These are phyloP conservation scores for Dendrolimus houi DNA, from an alignment of 2,888 invertebrate genomes.

Conservation along the genomic window DNA sequence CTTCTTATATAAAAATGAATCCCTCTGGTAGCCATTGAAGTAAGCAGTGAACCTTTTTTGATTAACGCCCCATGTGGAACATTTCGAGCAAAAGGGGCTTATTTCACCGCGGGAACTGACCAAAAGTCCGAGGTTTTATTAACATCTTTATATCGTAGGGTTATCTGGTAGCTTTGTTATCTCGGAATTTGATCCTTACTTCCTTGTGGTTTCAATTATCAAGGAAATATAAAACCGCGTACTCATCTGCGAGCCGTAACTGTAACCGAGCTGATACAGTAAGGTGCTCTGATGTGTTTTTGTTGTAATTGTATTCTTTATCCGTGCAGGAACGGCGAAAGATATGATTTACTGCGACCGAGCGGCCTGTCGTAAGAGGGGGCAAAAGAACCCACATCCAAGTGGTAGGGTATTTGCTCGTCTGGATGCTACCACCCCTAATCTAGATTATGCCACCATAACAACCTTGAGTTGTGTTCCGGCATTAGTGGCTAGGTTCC, in stretches of 20 bases:
- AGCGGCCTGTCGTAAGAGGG: too few species aligned
- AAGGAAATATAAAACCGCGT: too few species aligned
- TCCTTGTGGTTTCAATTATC: too few species aligned
- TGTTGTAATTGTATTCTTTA: background rate
- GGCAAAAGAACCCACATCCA: too few species aligned
- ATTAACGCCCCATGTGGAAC: slow-evolving; percentile 25
- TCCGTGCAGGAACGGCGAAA: too few species aligned
- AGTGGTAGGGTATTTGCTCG: too few species aligned
- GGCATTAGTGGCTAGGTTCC: too few species aligned
- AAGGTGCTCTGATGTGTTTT: background rate
- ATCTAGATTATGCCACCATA: too few species aligned
- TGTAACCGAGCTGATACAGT: background rate
- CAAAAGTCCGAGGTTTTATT: background rate
- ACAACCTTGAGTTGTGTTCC: too few species aligned
- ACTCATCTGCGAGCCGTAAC: background rate
- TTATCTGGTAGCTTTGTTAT: background rate
- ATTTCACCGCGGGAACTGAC: slow-evolving; percentile 12
- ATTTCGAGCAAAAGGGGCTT: slow-evolving; percentile 20
- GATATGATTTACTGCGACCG: too few species aligned
- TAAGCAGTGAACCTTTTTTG: slow-evolving; percentile 25
- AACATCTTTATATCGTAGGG: background rate
- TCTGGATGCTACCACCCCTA: too few species aligned
- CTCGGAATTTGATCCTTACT: background rate
- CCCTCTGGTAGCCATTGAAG: slow-evolving; percentile 15
- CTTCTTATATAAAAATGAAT: slow-evolving; percentile 13